Base-by-base conservation (phyloP, 1,140 invertebrate species). In the Ganaspis sp. region DNA sequence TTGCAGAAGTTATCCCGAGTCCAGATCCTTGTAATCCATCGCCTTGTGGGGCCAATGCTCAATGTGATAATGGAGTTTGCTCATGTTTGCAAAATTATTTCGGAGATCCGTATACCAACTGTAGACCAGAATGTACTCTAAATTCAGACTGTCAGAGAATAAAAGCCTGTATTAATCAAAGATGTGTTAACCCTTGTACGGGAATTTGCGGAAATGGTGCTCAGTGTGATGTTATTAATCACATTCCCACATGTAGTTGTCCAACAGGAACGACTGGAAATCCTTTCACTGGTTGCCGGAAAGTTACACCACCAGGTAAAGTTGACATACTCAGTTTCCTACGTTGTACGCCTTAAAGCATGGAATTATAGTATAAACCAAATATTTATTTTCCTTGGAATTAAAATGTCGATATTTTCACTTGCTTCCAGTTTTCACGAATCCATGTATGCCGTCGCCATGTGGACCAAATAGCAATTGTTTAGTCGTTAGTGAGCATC, bases 81-180 rank as follows among this genome's bases (percentile, higher is more conserved):
- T 93, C 93, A 54, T 97, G 96, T 86, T 88, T 93, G 4, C 90
- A 93, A 9, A 95, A 95, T 81, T 96, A 96, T 80, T 93, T 95
- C 42, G 96, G 96, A 73, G 93, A 95, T 80, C 95, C 95, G 70
- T 92, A 92, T 71, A 81, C 80, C 0, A 90, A 88, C 19, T 97
- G 96, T 87, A 90, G 95, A 78, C 96, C 96, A 15, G 96, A 97
- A 89, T 97, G 96, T 88, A 94, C 96, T 0, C 93, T 96, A 83
- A 97, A 96, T 86, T 94, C 95, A 1, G 96, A 97, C 76, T 97
- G 96, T 87, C 91, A 95, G 3, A 92, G 94, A 54, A 92, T 93
- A 58, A 95, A 94, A 88, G 94, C 95, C 2, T 97, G 96, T 84
- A 93, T 94, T 72, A 94, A 94, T 81, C 94, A 94, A 79, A 94